phyloP scores from a whole-genome alignment of 2,797 vertebrate species.

The Percopsis omiscomaycus region DNA sequence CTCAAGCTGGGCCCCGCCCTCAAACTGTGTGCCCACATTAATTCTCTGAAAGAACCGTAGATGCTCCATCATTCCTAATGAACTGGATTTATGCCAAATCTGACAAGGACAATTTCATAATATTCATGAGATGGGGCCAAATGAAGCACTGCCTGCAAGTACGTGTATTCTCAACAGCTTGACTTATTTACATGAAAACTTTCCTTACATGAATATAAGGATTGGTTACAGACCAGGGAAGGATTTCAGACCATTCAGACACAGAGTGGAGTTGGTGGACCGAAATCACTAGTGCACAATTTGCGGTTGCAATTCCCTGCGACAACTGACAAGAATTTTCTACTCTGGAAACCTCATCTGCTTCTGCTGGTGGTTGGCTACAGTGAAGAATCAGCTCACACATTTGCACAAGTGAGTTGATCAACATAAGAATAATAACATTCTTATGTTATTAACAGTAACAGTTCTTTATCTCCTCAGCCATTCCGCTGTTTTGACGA shows the following conservation, averaged over 20 bases:
- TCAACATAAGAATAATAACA: not conserved
- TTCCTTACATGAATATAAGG: not conserved
- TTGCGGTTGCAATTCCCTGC: not conserved
- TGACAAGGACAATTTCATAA: constrained; percentile 2
- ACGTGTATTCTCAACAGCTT: not conserved
- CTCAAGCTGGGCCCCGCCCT: constrained; percentile 92
- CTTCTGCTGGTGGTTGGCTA: not conserved
- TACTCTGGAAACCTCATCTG: constrained; percentile 12
- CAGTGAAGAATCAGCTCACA: constrained; percentile 1
- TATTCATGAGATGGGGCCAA: not conserved
- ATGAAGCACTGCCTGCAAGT: not conserved
- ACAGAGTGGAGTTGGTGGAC: not conserved
- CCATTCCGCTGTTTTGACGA: constrained; percentile 20
- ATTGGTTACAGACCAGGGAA: not conserved
- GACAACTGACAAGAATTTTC: constrained; percentile 35
- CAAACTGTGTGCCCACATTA: constrained; percentile 92
- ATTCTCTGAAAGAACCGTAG: constrained; percentile 87
- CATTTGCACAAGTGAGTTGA: not conserved
- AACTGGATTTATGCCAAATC: constrained; percentile 17
- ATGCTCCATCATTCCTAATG: not conserved
- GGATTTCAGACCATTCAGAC: not conserved
- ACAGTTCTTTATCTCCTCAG: not conserved
- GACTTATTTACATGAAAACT: not conserved
- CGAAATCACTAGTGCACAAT: not conserved
- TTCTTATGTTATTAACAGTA: not conserved